Conservation (phyloP, 1,140 invertebrate genomes). For the Akabosia matsudoensis region DNA sequence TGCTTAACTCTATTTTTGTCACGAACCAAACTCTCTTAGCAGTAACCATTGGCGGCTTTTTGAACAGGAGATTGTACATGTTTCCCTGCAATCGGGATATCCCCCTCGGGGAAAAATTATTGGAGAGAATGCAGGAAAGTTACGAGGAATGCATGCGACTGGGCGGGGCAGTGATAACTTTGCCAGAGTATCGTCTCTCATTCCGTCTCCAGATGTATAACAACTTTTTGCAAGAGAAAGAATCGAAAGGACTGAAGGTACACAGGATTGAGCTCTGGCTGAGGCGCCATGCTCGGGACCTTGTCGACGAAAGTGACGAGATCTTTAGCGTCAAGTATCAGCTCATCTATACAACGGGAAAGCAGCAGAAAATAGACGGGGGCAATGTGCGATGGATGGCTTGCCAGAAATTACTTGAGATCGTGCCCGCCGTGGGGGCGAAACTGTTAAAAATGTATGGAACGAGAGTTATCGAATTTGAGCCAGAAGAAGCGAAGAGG, state of each 20-base stretch:
- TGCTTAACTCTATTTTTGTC: constrained; percentile 33
- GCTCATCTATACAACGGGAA: constrained; percentile 31
- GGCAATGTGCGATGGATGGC: constrained; percentile 20
- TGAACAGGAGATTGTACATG: constrained; percentile 33
- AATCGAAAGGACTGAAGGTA: neutral
- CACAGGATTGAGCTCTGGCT: constrained; percentile 1
- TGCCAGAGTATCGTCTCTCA: constrained; percentile 35
- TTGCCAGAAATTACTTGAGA: constrained; percentile 19
- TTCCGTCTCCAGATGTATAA: constrained; percentile 32
- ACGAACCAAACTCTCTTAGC: constrained; percentile 21
- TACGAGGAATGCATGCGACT: constrained; percentile 29
- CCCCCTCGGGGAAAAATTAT: neutral
- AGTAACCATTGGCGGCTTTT: constrained; percentile 29
- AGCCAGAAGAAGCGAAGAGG: neutral
- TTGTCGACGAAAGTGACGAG: constrained; percentile 37
- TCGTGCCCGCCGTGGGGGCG: neutral
- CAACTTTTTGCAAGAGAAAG: neutral
- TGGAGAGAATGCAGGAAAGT: neutral
- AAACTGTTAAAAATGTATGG: neutral
- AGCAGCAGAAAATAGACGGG: constrained; percentile 16
- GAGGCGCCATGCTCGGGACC: neutral
- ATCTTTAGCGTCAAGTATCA: constrained; percentile 32
- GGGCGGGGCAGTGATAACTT: constrained; percentile 29
- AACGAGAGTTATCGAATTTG: neutral
- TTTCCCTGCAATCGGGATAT: constrained; percentile 38